Evolutionary conservation across 1,140 invertebrate species (phyloP).

Genomic region (Eubasilissa regina): DNA sequence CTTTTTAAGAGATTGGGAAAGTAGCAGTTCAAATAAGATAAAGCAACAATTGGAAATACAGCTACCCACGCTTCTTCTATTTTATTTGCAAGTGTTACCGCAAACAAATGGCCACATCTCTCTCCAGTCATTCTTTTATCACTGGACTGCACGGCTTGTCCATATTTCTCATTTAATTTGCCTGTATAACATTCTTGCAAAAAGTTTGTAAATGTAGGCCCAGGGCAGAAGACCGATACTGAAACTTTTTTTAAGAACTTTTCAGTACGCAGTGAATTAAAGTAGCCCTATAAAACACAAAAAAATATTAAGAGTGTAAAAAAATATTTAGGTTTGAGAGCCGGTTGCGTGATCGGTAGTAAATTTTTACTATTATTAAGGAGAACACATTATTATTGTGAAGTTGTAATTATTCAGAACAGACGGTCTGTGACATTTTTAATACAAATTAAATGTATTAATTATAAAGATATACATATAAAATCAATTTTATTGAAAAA

Average conservation of each 20-base stretch:
- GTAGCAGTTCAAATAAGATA: slow-evolving; percentile 78
- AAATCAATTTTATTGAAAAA: no score
- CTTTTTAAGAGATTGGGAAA: slow-evolving; percentile 75
- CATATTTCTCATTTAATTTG: slow-evolving; percentile 76
- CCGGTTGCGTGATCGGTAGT: no score
- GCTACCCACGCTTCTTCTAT: slow-evolving; percentile 85
- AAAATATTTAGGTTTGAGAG: no score
- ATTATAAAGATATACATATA: no score
- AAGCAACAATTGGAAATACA: slow-evolving; percentile 75
- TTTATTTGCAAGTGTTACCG: slow-evolving; percentile 84
- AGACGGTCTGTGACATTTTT: no score
- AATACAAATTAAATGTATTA: no score
- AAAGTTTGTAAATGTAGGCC: slow-evolving; percentile 83
- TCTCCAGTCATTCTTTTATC: slow-evolving; percentile 79
- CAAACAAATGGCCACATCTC: slow-evolving; percentile 82
- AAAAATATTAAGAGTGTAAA: no score
- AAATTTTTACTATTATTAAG: no score
- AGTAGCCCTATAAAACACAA: slow-evolving; percentile 78
- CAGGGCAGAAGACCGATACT: slow-evolving; percentile 85
- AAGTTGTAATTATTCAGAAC: no score
- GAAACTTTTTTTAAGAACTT: slow-evolving; percentile 74
- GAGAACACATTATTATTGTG: no score
- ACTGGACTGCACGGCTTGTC: slow-evolving; percentile 67
- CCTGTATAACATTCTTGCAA: slow-evolving; percentile 81
- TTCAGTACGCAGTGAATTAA: slow-evolving; percentile 77